Evolutionary conservation across 2,797 vertebrate species (phyloP), one percentile per base, ranked within the genome.

Genomic region (Pempheris klunzingeri): DNA sequence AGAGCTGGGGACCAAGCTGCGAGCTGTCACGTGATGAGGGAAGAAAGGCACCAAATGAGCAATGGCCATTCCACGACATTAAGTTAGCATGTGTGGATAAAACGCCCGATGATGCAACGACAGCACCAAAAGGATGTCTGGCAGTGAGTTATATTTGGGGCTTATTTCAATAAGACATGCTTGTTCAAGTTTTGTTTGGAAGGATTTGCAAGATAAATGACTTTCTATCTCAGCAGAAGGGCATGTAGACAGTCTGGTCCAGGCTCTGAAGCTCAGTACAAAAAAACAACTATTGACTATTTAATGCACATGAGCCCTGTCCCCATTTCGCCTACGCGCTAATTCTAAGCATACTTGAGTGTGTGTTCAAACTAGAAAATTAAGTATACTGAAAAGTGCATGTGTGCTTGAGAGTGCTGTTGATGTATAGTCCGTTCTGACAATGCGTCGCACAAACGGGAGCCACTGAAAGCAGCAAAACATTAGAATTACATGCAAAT

Each of bases 21-120:
- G 58, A 44, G 15, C 7, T 50, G 63, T 49, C 67, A 64, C 44
- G 62, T 69, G 74, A 65, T 20, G 46, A 54, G 38, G 41, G 61
- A 74, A 50, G 32, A 71, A 57, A 66, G 7, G n/a, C 46, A 43
- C 28, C 7, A 15, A 7, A n/a, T 67, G 18, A 62, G n/a, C 8
- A 26, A 3, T n/a, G 30, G 20, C 34, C 20, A 7, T 17, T 43
- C 3, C 20, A 4, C 2, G 32, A 26, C 8, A 36, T 17, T 26
- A 14, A 12, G 26, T 14, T 60, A 18, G 13, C 13, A 22, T 30
- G 28, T 24, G 26, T 18, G 22, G 30, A 47, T 10, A 8, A 26
- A 24, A 30, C 8, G 4, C 0, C 7, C 32, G 30, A 38, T 28
- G 47, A 58, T 4, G 41, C 12, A 41, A 54, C 30, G 6, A 10